Evolutionary conservation across 2,888 invertebrate species (phyloP), one percentile per base, ranked within the genome.

Genomic region (Plutella xylostella): DNA sequence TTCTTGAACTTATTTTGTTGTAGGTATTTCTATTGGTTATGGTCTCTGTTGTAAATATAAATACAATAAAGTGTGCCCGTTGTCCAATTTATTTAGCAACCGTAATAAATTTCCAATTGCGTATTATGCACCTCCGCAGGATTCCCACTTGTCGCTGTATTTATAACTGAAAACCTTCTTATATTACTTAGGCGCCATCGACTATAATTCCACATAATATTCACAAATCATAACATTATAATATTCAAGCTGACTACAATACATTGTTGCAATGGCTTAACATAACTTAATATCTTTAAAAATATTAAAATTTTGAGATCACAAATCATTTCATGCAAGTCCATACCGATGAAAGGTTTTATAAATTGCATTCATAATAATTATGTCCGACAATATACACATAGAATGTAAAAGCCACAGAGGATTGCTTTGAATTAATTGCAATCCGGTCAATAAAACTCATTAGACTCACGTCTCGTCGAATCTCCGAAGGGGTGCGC

Each of bases 61-160:
- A 71, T 55, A 76, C 64, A 74, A 72, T 65, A 68, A 59, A 64
- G 58, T 48, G 25, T 46, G 51, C 55, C 52, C 51, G 65, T 61
- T 65, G 67, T 62, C 57, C 50, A 60, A 63, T 65, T 64, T 56
- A 58, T 63, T 61, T 55, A 60, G 55, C 44, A 60, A 70, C 72
- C 70, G 70, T 76, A 73, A 79, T 80, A 82, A 79, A 79, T 79
- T 74, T 60, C 38, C 51, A 48, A 62, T 62, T 56, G 61, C 57
- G 56, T 55, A 58, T 62, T 61, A 53, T 55, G 45, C 52, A 55
- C 53, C 57, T 49, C 61, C 48, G 51, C 51, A 53, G 56, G 61
- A 55, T 55, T 52, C 55, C 56, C 61, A 70, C 68, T 73, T 68
- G 67, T 65, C 45, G 52, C 60, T 56, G 33, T n/a, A n/a, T n/a